Percentiles rank a stretch among this genome's conserved stretches.
Evolutionary conservation across 1,140 invertebrate genomes (phyloP).

Genomic region (Dendrolimus kikuchii): DNA sequence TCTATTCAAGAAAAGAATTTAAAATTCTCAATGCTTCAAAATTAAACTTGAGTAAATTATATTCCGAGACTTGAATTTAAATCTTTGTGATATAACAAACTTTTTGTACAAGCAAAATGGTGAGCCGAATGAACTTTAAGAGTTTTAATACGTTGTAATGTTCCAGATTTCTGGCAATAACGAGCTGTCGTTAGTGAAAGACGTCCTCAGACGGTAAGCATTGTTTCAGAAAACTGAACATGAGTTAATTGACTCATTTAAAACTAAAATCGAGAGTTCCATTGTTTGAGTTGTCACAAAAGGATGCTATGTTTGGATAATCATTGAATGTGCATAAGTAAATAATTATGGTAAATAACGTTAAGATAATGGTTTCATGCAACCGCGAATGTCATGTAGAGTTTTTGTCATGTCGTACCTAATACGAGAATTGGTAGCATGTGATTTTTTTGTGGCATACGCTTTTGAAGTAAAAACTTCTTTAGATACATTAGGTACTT

Average conservation of each 20-base stretch:
- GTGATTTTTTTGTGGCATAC: too few relatives aligned
- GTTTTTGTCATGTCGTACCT: too few relatives aligned
- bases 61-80: constrained; percentile 60
- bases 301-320: background rate
- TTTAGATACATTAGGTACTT: too few relatives aligned
- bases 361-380: too few relatives aligned
- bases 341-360: too few relatives aligned
- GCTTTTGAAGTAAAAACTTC: too few relatives aligned
- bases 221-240: constrained; percentile 43
- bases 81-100: constrained; percentile 63
- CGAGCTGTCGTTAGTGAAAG: constrained; percentile 55
- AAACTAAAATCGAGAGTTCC: constrained; percentile 16
- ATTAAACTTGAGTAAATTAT: background rate
- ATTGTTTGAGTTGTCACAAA: constrained; percentile 14
- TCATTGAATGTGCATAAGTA: too few relatives aligned
- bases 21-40: constrained; percentile 21
- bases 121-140: constrained; percentile 52
- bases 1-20: constrained; percentile 29
- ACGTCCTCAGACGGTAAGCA: constrained; percentile 29
- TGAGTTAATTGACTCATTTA: constrained; percentile 40
- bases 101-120: constrained; percentile 62
- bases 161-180: constrained; percentile 62
- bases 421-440: too few relatives aligned
- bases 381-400: too few relatives aligned
- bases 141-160: constrained; percentile 68